A percentile compares a stretch with the other conserved stretches of the same genome.
Evolutionary conservation across 2,888 invertebrate genomes (phyloP).

Genomic region (Bugulina stolonifera): DNA sequence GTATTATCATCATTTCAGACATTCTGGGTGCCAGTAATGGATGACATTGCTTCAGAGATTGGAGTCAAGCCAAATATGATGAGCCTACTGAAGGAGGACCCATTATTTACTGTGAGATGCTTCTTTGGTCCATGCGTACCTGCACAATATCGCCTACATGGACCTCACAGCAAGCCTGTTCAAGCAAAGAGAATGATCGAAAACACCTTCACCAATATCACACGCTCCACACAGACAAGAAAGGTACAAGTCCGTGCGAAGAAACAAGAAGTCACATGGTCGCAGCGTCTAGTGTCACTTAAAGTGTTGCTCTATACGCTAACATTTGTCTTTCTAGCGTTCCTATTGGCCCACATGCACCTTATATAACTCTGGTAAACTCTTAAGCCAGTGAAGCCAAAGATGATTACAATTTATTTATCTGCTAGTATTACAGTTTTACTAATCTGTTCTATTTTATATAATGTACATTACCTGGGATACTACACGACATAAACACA

Average conservation of each 20-base stretch:
- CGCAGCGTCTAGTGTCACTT: slow-evolving; percentile 21
- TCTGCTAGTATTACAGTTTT: too few relatives aligned
- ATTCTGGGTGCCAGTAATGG: slow-evolving; percentile 49
- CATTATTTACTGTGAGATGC: slow-evolving; percentile 40
- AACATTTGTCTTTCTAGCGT: slow-evolving; percentile 23
- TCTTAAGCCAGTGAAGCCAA: too few relatives aligned
- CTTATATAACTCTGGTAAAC: too few relatives aligned
- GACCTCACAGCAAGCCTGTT: slow-evolving; percentile 35
- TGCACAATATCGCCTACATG: slow-evolving; percentile 44
- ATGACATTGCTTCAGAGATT: slow-evolving; percentile 41
- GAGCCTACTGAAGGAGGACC: slow-evolving; percentile 34
- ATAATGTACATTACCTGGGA: too few relatives aligned
- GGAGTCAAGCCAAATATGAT: slow-evolving; percentile 40
- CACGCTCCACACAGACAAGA: slow-evolving; percentile 28
- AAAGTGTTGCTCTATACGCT: slow-evolving; percentile 23
- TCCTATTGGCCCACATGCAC: slow-evolving; percentile 20
- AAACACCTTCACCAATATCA: slow-evolving; percentile 29
- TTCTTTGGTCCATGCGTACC: slow-evolving; percentile 46
- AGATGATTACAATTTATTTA: too few relatives aligned
- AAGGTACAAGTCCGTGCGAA: not conserved
- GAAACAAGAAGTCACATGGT: slow-evolving; percentile 1
- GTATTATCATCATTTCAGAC: slow-evolving; percentile 40
- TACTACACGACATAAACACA: too few relatives aligned
- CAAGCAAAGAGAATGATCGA: slow-evolving; percentile 36
- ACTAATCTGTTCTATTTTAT: too few relatives aligned